phyloP scores from a whole-genome alignment of 1,140 invertebrate species.

The Dryas iulia region DNA sequence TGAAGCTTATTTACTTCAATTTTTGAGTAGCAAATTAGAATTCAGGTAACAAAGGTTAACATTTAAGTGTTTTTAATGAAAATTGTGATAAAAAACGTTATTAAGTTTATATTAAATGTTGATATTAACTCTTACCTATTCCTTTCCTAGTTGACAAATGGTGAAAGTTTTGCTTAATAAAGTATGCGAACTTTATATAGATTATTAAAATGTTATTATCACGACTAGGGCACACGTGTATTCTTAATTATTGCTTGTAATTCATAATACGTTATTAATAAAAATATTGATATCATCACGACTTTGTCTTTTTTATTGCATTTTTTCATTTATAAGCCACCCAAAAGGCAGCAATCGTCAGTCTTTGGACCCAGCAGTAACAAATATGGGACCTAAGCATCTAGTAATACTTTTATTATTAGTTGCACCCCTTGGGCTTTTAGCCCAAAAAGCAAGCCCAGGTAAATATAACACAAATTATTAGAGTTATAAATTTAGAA shows the following conservation, averaged over 20 bases:
- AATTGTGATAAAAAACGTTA: no score
- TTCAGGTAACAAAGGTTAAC: no score
- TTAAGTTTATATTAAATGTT: background rate
- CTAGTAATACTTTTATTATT: conserved; percentile 29
- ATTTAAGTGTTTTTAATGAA: no score
- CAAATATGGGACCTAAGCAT: conserved; percentile 30
- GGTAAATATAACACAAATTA: background rate
- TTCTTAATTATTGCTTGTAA: background rate
- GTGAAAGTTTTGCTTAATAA: background rate
- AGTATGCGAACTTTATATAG: background rate
- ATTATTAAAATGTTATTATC: background rate
- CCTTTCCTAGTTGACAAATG: background rate
- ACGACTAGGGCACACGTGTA: conserved; percentile 18
- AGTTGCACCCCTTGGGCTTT: conserved; percentile 25
- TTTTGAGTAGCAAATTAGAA: no score
- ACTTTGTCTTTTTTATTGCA: conserved; percentile 24
- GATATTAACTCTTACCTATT: background rate
- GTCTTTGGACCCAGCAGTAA: conserved; percentile 14
- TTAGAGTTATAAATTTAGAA: no score
- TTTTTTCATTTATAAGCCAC: conserved; percentile 34
- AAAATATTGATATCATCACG: conserved; percentile 29
- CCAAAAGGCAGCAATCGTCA: conserved; percentile 14
- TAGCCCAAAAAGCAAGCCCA: conserved; percentile 1
- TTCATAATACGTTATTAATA: conserved; percentile 11
- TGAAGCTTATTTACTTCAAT: no score